Base-by-base conservation (phyloP, 1,140 invertebrate species). In the Octopus sinensis region DNA sequence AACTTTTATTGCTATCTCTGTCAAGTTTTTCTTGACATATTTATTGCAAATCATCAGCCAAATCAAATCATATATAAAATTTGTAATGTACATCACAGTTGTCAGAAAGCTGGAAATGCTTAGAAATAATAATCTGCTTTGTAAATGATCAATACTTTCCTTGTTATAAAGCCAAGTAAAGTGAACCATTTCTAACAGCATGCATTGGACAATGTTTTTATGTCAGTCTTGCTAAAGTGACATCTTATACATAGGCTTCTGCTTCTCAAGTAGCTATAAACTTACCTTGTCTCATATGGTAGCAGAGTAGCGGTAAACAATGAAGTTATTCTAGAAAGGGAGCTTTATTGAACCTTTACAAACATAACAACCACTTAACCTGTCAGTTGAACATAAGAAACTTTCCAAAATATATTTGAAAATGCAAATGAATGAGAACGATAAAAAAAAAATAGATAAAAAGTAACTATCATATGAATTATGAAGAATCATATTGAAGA, bases 381-480 rank as follows among this genome's bases (percentile, higher is more conserved):
- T 73, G 68, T 73, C 68, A 73, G 68, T 17, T n/a, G 68, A 73
- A 23, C 9, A 73, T 73, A 73, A 73, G 68, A 73, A 73, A 10
- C 30, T 62, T 62, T 62, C 30, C 68, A 6, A 43, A 43, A 43
- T 43, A 43, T 43, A 43, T 43, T 43, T 43, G 30, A 43, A 43
- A 73, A 23, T n/a, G 30, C 68, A 13, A 73, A 23, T n/a, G 68
- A 73, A 73, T 6, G 13, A 23, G 68, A 73, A 13, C 17, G 7
- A 73, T n/a, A 62, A 62, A 13, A 9, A 13, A 17, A 73, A 2
- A 13, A 73, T n/a, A 73, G 6, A n/a, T 5, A 73, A 73, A 73
- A 73, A 73, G 68, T 23, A 73, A 13, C 68, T 73, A 73, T n/a
- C 68, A 73, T n/a, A 23, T 23, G 68, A 73, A 73, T 73, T 73